phyloP scores from a whole-genome alignment of 1,140 invertebrate species.

The Formica selysi region DNA sequence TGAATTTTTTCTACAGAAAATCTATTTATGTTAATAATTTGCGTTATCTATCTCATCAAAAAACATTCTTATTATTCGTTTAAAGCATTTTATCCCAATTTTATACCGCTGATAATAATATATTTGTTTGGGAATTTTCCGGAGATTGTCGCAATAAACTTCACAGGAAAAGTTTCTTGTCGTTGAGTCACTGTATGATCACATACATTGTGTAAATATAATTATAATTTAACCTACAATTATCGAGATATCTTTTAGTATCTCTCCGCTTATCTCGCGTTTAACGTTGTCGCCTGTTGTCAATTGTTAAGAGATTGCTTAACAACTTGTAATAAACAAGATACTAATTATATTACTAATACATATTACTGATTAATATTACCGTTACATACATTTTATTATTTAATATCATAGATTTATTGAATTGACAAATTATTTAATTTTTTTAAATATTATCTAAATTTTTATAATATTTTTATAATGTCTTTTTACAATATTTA shows the following conservation, averaged over 20 bases:
- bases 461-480: too few species aligned
- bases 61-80: background rate
- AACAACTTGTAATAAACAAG: background rate
- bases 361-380: background rate
- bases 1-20: background rate
- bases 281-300: background rate
- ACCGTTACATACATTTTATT: background rate
- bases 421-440: too few species aligned
- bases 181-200: constrained; percentile 6
- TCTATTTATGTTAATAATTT: background rate
- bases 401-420: too few species aligned
- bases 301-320: background rate
- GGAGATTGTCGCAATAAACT: background rate
- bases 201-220: constrained; percentile 6
- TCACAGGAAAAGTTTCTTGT: constrained; percentile 1
- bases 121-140: background rate
- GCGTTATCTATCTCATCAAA: background rate
- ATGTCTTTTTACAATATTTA: background rate
- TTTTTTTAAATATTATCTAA: too few species aligned
- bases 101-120: background rate
- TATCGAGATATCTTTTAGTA: constrained; percentile 6
- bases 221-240: constrained; percentile 23
- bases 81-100: background rate
- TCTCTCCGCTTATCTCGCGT: constrained; percentile 5
- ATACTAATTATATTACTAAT: background rate